Evolutionary conservation across 2,888 invertebrate genomes (phyloP), one percentile per base, ranked within the genome.

Genomic region (Nycteola revayana): DNA sequence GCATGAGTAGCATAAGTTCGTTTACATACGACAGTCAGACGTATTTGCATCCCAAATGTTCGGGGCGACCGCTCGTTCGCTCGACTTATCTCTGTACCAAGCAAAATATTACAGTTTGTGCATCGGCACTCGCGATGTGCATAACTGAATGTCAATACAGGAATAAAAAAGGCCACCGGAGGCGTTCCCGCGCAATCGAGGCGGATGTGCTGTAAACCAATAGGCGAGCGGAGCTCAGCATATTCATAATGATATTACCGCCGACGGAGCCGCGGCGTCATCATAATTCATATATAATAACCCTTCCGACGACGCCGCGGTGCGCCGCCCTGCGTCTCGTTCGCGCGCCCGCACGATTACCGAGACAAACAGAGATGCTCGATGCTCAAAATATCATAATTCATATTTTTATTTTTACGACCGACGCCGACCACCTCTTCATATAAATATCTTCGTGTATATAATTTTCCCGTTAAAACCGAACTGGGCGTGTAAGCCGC

Each of bases 261-360:
- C 74, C 80, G 84, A 62, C 85, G 80, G 77, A 75, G 80, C 68
- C 62, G 75, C 84, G 77, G 78, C 82, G 82, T 84, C 86, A 77
- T 89, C 88, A 89, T 89, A 89, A 89, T 84, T 89, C 89, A 89
- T 89, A 88, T 65, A 88, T 88, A 88, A 88, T 88, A 89, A 89
- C 89, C 89, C 89, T 87, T 88, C 82, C 75, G 77, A 77, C 76
- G 77, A 51, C 68, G 69, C 59, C 73, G 76, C 78, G 66, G 63
- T 65, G 74, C 73, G 69, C 70, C 75, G 78, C 76, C 80, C 73
- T 80, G 71, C 79, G 64, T 75, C 83, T 83, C 86, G 54, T 75
- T 81, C 84, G 46, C 67, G 52, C 78, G 28, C 66, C 52, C 44
- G 45, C 41, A 21, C 28, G 30, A 49, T 48, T 49, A 60, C 52